Conservation (phyloP, 2,888 invertebrate genomes). For the Eupithecia abbreviata region DNA sequence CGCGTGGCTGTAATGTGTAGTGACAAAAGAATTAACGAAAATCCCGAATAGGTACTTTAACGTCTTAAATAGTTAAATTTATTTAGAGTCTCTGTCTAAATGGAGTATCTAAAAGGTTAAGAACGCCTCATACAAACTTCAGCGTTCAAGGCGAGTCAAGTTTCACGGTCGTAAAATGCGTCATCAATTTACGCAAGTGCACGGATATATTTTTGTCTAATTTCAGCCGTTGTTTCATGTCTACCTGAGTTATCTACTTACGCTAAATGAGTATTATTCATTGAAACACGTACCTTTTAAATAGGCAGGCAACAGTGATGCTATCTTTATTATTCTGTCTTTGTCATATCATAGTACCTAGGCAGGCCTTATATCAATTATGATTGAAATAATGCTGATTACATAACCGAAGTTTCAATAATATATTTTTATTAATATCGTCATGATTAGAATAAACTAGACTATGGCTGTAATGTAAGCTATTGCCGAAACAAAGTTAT, state of each 20-base stretch:
- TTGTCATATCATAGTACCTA: not conserved
- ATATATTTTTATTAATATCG: not conserved
- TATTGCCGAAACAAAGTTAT: too few species aligned
- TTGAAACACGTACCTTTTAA: not conserved
- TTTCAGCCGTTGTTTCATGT: constrained; percentile 1
- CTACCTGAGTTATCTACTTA: constrained; percentile 5
- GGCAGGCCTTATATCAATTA: not conserved
- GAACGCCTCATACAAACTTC: constrained; percentile 2
- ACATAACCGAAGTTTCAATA: not conserved
- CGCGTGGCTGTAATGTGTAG: not conserved
- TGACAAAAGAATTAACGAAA: not conserved
- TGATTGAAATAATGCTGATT: not conserved
- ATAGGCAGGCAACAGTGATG: constrained; percentile 11
- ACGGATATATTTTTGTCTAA: constrained; percentile 10
- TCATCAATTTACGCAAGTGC: constrained; percentile 17
- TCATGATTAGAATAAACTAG: not conserved
- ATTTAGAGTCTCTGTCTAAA: constrained; percentile 8
- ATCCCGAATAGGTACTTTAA: not conserved
- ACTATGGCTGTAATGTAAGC: not conserved
- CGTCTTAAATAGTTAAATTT: not conserved
- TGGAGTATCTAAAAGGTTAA: constrained; percentile 9
- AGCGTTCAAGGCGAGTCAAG: constrained; percentile 19
- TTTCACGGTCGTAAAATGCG: constrained; percentile 7
- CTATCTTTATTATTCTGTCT: constrained; percentile 6
- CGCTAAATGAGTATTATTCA: constrained; percentile 7